Percentiles rank a stretch among this genome's conserved stretches.
Evolutionary conservation across 37 sponge, comb jelly and placozoan species (phyloP).

Genomic region (Diacarnus erythraeanus): DNA sequence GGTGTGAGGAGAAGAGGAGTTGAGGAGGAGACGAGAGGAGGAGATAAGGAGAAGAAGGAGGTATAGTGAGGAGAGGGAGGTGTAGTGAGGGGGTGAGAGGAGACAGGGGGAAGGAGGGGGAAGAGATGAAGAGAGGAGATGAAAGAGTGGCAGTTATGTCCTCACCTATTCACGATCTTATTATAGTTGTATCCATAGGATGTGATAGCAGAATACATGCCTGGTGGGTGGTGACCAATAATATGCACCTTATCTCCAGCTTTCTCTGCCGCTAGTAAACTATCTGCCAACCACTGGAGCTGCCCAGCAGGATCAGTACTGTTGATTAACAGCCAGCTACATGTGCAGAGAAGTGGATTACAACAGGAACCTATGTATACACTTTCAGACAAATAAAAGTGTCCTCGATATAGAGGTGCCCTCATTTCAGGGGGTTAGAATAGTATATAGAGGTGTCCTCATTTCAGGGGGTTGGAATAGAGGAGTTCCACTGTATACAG

Average conservation of each 20-base stretch:
- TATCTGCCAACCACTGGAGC: slow-evolving; percentile 84
- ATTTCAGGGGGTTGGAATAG: too few relatives aligned
- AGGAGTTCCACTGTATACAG: too few relatives aligned
- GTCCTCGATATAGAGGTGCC: too few relatives aligned
- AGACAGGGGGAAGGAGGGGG: neutral
- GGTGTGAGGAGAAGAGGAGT: too few relatives aligned
- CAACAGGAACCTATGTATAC: too few relatives aligned
- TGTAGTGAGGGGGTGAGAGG: neutral
- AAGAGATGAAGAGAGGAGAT: neutral
- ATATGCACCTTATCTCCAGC: slow-evolving; percentile 88
- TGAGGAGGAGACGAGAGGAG: neutral
- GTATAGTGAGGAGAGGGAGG: neutral
- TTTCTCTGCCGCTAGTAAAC: slow-evolving; percentile 83
- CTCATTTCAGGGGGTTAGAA: too few relatives aligned
- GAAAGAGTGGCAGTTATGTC: neutral
- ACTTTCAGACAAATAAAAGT: too few relatives aligned
- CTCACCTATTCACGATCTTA: slow-evolving; percentile 81
- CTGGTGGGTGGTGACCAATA: slow-evolving; percentile 88
- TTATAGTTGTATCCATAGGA: slow-evolving; percentile 77
- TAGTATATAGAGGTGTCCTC: too few relatives aligned
- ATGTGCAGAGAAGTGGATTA: too few relatives aligned
- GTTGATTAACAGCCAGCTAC: slow-evolving; percentile 90
- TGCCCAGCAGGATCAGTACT: slow-evolving; percentile 89
- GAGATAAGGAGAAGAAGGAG: neutral
- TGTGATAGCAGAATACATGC: slow-evolving; percentile 20